Percentiles rank a stretch among this genome's conserved stretches.
phyloP scores from a whole-genome alignment of 2,888 invertebrate genomes.

The Brassicogethes aeneus region DNA sequence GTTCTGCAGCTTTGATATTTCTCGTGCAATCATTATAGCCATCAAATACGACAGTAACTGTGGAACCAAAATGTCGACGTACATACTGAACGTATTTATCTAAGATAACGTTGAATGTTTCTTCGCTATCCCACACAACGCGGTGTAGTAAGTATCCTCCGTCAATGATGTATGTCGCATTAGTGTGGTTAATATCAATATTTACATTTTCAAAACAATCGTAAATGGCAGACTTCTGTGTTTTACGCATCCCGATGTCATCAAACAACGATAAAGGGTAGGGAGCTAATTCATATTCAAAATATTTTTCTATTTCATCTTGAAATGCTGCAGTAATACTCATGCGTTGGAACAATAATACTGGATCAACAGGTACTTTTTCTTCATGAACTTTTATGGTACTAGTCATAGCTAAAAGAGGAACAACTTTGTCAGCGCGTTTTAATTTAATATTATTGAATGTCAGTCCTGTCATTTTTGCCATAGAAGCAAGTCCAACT shows the following conservation, averaged over 20 bases:
- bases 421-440: too few species aligned
- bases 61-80: slow-evolving; percentile 15
- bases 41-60: slow-evolving; percentile 20
- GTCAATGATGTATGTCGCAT: slow-evolving; percentile 17
- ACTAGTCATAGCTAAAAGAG: too few species aligned
- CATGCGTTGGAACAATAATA: slow-evolving; percentile 10
- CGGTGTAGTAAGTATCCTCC: slow-evolving; percentile 25
- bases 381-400: slow-evolving; percentile 5
- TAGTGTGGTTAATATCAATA: slow-evolving; percentile 4
- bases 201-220: slow-evolving; percentile 7
- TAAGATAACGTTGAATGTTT: slow-evolving; percentile 15
- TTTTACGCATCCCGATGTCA: slow-evolving; percentile 8
- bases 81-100: slow-evolving; percentile 21
- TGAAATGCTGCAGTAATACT: slow-evolving; percentile 2
- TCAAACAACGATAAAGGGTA: slow-evolving; percentile 4
- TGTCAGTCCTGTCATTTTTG: too few species aligned
- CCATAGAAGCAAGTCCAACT: too few species aligned
- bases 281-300: slow-evolving; percentile 6
- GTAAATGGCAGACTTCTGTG: slow-evolving; percentile 5
- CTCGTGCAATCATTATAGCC: slow-evolving; percentile 15
- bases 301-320: slow-evolving; percentile 10
- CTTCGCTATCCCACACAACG: slow-evolving; percentile 22
- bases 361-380: slow-evolving; percentile 6
- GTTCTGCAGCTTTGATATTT: slow-evolving; percentile 19
- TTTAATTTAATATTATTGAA: too few species aligned